A percentile compares a stretch with the other conserved stretches of the same genome.
Conservation (phyloP, 2,113 vertebrate species). For the Xiphorhynchus elegans region DNA sequence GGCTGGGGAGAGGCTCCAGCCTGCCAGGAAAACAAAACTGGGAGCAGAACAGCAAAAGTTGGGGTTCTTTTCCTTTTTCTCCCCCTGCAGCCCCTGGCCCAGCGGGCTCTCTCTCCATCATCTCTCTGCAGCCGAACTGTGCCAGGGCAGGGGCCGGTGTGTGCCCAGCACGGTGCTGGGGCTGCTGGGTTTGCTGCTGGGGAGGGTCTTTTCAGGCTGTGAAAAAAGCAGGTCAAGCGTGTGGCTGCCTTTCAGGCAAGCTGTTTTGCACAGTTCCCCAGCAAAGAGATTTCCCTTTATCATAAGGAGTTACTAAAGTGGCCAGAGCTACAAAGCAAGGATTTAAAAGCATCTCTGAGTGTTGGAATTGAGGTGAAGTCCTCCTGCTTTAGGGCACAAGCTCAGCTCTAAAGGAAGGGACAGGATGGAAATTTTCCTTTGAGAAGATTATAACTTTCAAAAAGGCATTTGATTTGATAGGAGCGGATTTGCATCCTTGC, state of each 20-base stretch:
- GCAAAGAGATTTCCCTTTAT: slow-evolving; percentile 12
- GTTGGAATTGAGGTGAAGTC: slow-evolving; percentile 18
- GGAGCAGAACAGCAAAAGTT: background rate
- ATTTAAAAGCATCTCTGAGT: slow-evolving; percentile 16
- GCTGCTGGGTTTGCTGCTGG: background rate
- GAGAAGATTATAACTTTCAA: background rate
- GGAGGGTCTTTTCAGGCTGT: background rate
- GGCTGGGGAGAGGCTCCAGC: background rate
- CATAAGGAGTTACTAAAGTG: background rate
- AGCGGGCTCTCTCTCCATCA: fast-evolving
- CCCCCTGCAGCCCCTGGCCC: background rate
- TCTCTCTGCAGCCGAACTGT: fast-evolving
- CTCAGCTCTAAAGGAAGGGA: background rate
- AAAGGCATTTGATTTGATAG: background rate
- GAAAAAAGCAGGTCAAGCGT: slow-evolving; percentile 31
- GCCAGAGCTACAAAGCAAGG: slow-evolving; percentile 14
- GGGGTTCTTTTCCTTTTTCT: background rate
- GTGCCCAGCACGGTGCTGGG: background rate
- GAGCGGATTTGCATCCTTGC: background rate
- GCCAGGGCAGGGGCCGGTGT: fast-evolving
- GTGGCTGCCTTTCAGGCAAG: background rate
- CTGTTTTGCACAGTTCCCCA: background rate
- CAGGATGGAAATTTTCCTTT: background rate
- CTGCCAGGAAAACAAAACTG: background rate
- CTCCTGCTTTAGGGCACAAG: background rate